These are phyloP conservation scores for Radopholus similis DNA, from an alignment of 1,140 invertebrate species.

Conservation along the genomic window DNA sequence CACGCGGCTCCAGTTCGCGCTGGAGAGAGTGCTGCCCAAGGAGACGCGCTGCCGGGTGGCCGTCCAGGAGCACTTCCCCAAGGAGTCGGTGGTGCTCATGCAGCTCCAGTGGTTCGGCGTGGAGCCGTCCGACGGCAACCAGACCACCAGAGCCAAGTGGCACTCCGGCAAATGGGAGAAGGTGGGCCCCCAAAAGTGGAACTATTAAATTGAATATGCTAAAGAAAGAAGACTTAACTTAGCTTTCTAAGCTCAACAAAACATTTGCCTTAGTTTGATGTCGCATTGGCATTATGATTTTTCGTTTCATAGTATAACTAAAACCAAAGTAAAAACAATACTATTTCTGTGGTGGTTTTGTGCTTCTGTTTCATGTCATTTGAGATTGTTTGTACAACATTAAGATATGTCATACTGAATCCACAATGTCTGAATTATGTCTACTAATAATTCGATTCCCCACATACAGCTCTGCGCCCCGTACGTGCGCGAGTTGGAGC, in stretches of 20 bases:
- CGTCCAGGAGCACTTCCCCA: conserved; percentile 40
- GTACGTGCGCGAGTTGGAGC: conserved; percentile 40
- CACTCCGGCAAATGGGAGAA: conserved; percentile 53
- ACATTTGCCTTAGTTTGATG: too few relatives aligned
- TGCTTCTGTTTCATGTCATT: too few relatives aligned
- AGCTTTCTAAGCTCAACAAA: too few relatives aligned
- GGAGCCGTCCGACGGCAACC: conserved; percentile 22
- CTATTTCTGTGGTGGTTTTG: neutral
- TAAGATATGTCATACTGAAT: conserved; percentile 6
- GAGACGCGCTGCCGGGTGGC: conserved; percentile 46
- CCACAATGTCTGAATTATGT: too few relatives aligned
- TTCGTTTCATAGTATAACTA: too few relatives aligned
- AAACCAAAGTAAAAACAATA: too few relatives aligned
- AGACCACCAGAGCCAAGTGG: conserved; percentile 32
- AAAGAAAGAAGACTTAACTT: too few relatives aligned
- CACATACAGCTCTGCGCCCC: conserved; percentile 31
- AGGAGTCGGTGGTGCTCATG: conserved; percentile 40
- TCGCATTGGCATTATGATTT: too few relatives aligned
- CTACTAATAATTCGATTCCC: conserved; percentile 16
- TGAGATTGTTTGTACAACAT: neutral
- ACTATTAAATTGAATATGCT: too few relatives aligned
- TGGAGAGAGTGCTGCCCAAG: conserved; percentile 53
- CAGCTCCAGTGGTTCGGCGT: conserved; percentile 58
- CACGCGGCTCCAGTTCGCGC: conserved; percentile 49
- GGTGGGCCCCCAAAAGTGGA: conserved; percentile 36